A percentile compares a stretch with the other conserved stretches of the same genome.
These are phyloP conservation scores for Biston stratarius DNA, from an alignment of 2,888 invertebrate genomes.

Conservation along the genomic window DNA sequence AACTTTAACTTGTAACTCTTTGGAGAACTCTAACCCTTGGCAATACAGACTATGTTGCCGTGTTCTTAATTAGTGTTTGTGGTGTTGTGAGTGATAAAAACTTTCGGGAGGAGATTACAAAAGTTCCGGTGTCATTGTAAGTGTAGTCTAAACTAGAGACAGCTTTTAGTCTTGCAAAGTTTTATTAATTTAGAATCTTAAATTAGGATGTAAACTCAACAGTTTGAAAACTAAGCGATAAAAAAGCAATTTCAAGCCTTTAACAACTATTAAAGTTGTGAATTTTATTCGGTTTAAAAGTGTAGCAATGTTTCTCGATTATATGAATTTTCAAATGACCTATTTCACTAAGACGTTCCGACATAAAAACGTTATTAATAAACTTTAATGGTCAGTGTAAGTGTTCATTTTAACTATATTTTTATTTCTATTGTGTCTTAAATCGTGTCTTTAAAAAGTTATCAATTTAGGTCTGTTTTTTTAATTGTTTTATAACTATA, in stretches of 20 bases:
- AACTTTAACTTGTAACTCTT: slow-evolving; percentile 21
- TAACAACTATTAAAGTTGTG: background rate
- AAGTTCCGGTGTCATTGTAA: slow-evolving; percentile 28
- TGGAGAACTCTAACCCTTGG: slow-evolving; percentile 21
- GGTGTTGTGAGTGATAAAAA: slow-evolving; percentile 33
- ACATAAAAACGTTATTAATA: background rate
- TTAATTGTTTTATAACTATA: no score
- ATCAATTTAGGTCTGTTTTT: no score
- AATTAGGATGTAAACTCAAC: background rate
- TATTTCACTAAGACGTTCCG: background rate
- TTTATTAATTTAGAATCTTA: background rate
- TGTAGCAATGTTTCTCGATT: background rate
- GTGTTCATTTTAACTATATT: background rate
- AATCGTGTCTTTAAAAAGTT: no score
- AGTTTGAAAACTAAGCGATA: background rate
- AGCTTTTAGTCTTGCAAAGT: background rate
- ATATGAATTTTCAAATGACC: background rate
- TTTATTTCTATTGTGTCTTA: background rate
- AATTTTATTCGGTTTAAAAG: background rate
- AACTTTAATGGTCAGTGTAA: background rate
- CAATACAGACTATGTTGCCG: slow-evolving; percentile 26
- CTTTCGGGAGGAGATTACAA: slow-evolving; percentile 27
- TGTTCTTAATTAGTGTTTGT: slow-evolving; percentile 24
- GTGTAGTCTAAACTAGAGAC: slow-evolving; percentile 6
- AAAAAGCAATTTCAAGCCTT: background rate